Base-by-base conservation (phyloP, 2,888 invertebrate species). In the Brachyopa scutellaris region DNA sequence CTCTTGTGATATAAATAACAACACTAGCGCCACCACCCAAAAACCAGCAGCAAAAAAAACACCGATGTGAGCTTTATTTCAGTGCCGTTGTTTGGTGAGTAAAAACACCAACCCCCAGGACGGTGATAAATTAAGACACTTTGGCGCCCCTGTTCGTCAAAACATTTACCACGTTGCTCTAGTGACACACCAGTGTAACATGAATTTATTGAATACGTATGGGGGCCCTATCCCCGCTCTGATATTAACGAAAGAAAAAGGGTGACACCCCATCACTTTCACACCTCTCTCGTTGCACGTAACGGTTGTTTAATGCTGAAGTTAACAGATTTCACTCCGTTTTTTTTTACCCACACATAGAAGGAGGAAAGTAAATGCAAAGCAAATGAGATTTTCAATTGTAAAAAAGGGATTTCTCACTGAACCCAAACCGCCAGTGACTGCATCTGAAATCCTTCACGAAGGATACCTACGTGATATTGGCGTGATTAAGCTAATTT, bases 191-290 rank as follows among this genome's bases (percentile, higher is more conserved):
- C 66, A 55, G 26, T 67, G 57, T 57, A 57, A 45, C 53, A n/a
- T 9, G 73, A 74, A 79, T 79, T 67, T 79, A 79, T 79, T 79
- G 66, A 74, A 67, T 79, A 74, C 38, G 31, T 62, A 13, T 51
- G 40, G 40, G 7, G 23, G 26, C 62, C 45, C 29, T 51, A 11
- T 21, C 45, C 13, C 26, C 15, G 8, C 5, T 4, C 33, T 13
- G 31, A 17, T 4, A 40, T 38, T 11, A 23, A 5, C n/a, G n/a
- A n/a, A 53, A 0, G 3, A 21, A 47, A 17, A 38, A 31, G 42
- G 36, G 26, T 33, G 15, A 53, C 40, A 29, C 51, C 21, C 7
- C n/a, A 38, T 8, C 33, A 19, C 23, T 8, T 9, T 17, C 6
- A 23, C 33, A 19, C 11, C 26, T 57, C 26, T 6, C 23, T 9